Conservation (phyloP, 2,888 invertebrate species). For the Drosophila atripex region DNA sequence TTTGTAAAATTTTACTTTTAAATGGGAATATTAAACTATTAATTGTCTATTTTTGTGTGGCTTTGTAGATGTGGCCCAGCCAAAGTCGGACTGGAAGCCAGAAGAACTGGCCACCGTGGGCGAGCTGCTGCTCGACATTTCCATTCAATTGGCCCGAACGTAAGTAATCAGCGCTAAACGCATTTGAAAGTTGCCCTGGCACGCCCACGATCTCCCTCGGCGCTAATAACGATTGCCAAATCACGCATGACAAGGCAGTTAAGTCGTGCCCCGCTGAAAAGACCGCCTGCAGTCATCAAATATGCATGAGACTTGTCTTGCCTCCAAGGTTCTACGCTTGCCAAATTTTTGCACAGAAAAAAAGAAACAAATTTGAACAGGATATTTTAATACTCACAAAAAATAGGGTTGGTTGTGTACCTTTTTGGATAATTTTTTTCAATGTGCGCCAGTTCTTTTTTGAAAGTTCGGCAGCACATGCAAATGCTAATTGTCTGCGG, state of each 20-base stretch:
- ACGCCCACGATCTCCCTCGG: constrained; percentile 57
- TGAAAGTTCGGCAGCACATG: constrained; percentile 61
- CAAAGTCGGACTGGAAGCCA: constrained; percentile 92
- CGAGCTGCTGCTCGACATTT: constrained; percentile 93
- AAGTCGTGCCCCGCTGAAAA: constrained; percentile 51
- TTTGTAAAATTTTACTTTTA: neutral
- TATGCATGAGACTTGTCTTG: constrained; percentile 51
- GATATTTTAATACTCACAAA: constrained; percentile 1
- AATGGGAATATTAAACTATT: neutral
- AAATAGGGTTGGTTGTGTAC: neutral
- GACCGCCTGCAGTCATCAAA: constrained; percentile 62
- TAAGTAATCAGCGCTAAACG: constrained; percentile 85
- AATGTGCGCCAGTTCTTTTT: constrained; percentile 42
- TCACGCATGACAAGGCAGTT: constrained; percentile 65
- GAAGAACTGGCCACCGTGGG: constrained; percentile 94
- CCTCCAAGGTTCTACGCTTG: constrained; percentile 58
- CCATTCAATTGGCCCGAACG: constrained; percentile 92
- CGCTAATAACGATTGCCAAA: constrained; percentile 59
- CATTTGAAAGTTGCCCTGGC: constrained; percentile 65
- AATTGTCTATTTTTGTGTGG: neutral
- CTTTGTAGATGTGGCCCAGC: constrained; percentile 90
- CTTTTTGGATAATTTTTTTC: constrained; percentile 7
- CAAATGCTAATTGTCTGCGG: constrained; percentile 58
- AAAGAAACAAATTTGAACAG: constrained; percentile 7
- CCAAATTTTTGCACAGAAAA: constrained; percentile 17